A percentile compares a stretch with the other conserved stretches of the same genome.
These are phyloP conservation scores for Melanostoma mellinum DNA, from an alignment of 2,888 invertebrate species.

Conservation along the genomic window DNA sequence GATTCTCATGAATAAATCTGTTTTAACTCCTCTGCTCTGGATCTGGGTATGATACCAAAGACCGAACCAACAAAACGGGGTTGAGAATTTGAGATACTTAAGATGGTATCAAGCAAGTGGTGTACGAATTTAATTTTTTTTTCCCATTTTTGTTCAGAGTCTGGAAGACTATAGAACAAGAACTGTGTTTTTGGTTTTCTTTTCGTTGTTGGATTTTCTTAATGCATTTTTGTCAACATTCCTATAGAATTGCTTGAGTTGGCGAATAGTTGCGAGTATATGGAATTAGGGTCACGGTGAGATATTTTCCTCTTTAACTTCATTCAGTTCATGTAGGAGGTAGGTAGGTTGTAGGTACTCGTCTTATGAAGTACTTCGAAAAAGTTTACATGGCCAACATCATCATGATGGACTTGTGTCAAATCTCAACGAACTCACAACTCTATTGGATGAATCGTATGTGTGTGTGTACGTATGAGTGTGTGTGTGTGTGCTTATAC, in stretches of 20 bases:
- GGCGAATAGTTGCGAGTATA: not conserved
- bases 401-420: slow-evolving; percentile 1
- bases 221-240: slow-evolving; percentile 27
- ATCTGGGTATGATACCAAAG: not conserved
- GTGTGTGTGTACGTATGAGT: not conserved
- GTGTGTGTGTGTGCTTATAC: not conserved
- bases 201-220: not conserved
- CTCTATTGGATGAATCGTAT: not conserved
- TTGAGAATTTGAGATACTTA: slow-evolving; percentile 14
- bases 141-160: too few relatives aligned
- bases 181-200: not conserved
- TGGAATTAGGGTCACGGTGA: slow-evolving; percentile 29
- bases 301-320: slow-evolving; percentile 3
- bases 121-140: slow-evolving; percentile 8
- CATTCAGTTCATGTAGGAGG: not conserved
- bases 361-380: not conserved
- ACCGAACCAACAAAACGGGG: not conserved
- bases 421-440: not conserved
- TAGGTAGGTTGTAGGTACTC: not conserved
- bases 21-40: slow-evolving; percentile 12
- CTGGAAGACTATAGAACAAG: not conserved
- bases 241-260: slow-evolving; percentile 8
- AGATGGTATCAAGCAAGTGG: slow-evolving; percentile 26
- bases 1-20: slow-evolving; percentile 63
- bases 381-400: slow-evolving; percentile 5